Evolutionary conservation across 2,797 vertebrate genomes (phyloP).

Genomic region (Oreonectes daqikongensis): DNA sequence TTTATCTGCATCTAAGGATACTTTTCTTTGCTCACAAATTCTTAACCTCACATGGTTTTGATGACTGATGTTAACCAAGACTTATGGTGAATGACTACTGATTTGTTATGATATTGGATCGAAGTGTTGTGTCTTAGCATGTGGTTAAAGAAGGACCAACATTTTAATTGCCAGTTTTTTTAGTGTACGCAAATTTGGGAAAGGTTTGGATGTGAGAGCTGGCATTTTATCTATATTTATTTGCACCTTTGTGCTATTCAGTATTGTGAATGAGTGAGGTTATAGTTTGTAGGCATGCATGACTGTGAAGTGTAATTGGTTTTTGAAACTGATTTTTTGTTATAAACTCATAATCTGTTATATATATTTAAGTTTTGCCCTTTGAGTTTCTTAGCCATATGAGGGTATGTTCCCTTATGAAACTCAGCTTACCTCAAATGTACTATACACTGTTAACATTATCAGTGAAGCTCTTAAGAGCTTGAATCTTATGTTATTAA

Average conservation of each 20-base stretch:
- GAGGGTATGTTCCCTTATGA: conserved; percentile 44
- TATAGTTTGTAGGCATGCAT: conserved; percentile 59
- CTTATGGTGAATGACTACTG: conserved; percentile 3
- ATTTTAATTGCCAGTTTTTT: conserved; percentile 35
- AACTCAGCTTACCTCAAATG: conserved; percentile 49
- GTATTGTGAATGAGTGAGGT: conserved; percentile 67
- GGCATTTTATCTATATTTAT: conserved; percentile 47
- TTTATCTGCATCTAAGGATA: conserved; percentile 6
- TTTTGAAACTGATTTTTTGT: conserved; percentile 48
- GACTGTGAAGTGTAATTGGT: conserved; percentile 62
- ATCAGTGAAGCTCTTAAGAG: neutral
- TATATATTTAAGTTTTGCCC: conserved; percentile 53
- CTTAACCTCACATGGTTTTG: neutral
- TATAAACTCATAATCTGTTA: conserved; percentile 16
- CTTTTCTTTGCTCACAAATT: conserved; percentile 11
- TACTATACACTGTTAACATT: conserved; percentile 28
- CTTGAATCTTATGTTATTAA: neutral
- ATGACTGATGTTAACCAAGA: neutral
- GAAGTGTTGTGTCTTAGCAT: conserved; percentile 11
- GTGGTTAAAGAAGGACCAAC: conserved; percentile 54
- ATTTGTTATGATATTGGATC: conserved; percentile 1
- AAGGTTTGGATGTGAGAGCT: conserved; percentile 23
- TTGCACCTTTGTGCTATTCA: conserved; percentile 64
- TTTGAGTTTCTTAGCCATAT: conserved; percentile 49
- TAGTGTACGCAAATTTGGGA: conserved; percentile 16